Base-by-base conservation (phyloP, 2,113 vertebrate genomes). In the Ptyas mucosa region DNA sequence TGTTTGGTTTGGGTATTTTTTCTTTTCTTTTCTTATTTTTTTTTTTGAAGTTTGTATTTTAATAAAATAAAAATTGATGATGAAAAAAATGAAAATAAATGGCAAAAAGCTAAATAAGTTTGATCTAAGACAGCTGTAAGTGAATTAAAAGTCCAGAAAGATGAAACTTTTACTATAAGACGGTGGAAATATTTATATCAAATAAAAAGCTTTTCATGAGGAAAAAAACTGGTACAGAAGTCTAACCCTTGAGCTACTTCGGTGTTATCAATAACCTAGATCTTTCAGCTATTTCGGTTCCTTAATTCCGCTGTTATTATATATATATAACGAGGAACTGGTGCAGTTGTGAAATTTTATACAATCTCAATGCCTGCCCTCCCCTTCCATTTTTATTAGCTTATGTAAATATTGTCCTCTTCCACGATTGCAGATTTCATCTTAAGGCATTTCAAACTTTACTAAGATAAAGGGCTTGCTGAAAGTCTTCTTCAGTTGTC, bases 311-410 rank as follows among this genome's bases (percentile, higher is more conserved):
- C 18, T 39, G 29, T 43, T 43, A 43, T 43, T 43, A 43, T n/a
- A 53, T n/a, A 26, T 20, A 89, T 49, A 52, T 24, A 81, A 90
- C 0, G 52, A 51, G 29, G 29, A 39, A 91, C 52, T 92, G 92
- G 93, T 15, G 53, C 89, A 93, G 91, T 0, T 90, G 95, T 85
- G 94, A 94, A 20, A 51, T n/a, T 87, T n/a, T 96, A 96, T 96
- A 96, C 6, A n/a, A 5, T 29, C 94, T 95, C 91, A 88, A 89
- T 89, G 54, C 8, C 93, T 94, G 94, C 95, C 95, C 95, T 96
- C 95, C 96, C 97, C 96, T 97, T 96, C 96, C 95, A 95, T 94
- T 96, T 97, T 96, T 96, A 97, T 96, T 97, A 96, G 96, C 34
- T 12, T 97, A 96, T 90, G 90, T 96, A 97, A 95, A 96, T 97